These are phyloP conservation scores for Dicyrtoma fusca DNA, from an alignment of 2,888 invertebrate genomes.

Conservation along the genomic window DNA sequence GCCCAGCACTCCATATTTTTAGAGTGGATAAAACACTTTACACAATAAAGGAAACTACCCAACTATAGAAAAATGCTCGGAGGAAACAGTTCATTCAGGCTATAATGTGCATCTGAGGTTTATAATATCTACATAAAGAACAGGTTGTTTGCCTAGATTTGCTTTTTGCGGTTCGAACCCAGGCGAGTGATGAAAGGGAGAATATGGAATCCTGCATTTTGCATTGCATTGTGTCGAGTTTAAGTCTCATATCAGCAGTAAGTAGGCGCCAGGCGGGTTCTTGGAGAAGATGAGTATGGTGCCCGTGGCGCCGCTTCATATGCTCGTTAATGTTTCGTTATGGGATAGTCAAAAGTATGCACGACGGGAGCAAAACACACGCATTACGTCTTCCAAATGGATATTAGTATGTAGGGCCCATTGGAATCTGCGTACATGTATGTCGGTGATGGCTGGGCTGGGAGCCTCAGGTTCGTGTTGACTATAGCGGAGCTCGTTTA, in stretches of 20 bases:
- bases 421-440: too few species aligned
- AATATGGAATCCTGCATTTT: background rate
- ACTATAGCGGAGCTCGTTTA: too few species aligned
- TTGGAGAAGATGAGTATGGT: slow-evolving; percentile 8
- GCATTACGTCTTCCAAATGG: too few species aligned
- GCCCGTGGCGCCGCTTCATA: slow-evolving; percentile 31
- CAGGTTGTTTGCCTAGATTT: background rate
- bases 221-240: background rate
- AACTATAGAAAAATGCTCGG: background rate
- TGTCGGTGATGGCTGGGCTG: too few species aligned
- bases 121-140: slow-evolving; percentile 4
- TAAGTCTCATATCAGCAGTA: background rate
- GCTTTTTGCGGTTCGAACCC: background rate
- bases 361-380: too few species aligned
- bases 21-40: too few species aligned
- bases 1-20: too few species aligned
- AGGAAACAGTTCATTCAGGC: background rate
- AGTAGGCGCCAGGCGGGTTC: background rate
- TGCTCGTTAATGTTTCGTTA: slow-evolving; percentile 23
- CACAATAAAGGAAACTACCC: too few species aligned
- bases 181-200: background rate
- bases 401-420: too few species aligned
- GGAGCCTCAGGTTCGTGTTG: too few species aligned
- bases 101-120: background rate
- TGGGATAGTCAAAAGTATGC: too few species aligned